Base-by-base conservation (phyloP, 2,797 vertebrate genomes). In the Masticophis lateralis region DNA sequence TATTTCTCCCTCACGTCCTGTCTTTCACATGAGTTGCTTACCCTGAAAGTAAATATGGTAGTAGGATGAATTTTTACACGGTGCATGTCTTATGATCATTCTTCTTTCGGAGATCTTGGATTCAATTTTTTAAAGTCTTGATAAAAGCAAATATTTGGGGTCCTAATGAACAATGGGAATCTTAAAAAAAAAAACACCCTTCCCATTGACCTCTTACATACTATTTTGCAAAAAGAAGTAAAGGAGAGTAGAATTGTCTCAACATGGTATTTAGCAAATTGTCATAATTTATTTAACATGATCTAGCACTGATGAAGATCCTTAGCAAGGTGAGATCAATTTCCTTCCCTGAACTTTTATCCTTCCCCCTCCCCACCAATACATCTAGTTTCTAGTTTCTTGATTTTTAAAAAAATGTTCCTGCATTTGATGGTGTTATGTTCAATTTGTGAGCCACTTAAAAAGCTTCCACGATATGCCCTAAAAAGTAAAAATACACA, bases 81-180 rank as follows among this genome's bases (percentile, higher is more conserved):
- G 37, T 0, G 20, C 37, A 22, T 83, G 10, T 83, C 96, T 88
- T 93, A 88, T 5, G 12, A 55, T 55, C 32, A 53, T 90, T 92
- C n/a, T 93, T 96, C 97, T 94, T 96, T 95, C 56, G 92, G 57
- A 61, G 66, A 90, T 43, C 27, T 92, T 59, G 94, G 91, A 95
- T 66, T 90, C 32, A 66, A 14, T 91, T 88, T 93, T 95, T 37
- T 28, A 91, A 56, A 92, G 63, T 61, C 89, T 32, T 94, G 96
- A 95, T 89, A 51, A 88, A 43, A 79, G 32, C 86, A 16, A 47
- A 32, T 86, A 89, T 83, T 83, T 95, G 20, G 59, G 20, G 60
- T 56, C 53, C 91, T 53, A 10, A 69, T 61, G 92, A 94, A 12
- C 4, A 51, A 47, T 56, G 55, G 63, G 93, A 61, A 0, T 18